Percentiles rank a stretch among this genome's conserved stretches.
Evolutionary conservation across 2,797 vertebrate genomes (phyloP).

Genomic region (Chaenodraco wilsoni): DNA sequence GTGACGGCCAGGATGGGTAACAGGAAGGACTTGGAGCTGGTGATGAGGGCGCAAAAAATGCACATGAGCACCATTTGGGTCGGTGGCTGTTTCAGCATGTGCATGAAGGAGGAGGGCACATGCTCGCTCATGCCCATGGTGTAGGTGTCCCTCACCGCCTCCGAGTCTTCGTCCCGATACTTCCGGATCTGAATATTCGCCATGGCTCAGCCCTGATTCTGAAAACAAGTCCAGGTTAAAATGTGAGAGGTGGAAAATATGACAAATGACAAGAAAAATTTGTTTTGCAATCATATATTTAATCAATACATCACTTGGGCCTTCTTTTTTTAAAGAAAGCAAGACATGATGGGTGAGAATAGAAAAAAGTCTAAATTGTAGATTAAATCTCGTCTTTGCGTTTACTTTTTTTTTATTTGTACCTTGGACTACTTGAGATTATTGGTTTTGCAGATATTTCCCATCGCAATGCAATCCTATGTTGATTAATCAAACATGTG

Average conservation of each 20-base stretch:
- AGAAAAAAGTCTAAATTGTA: too few species aligned
- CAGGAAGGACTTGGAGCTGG: slow-evolving; percentile 84
- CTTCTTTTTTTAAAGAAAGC: too few species aligned
- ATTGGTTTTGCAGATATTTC: too few species aligned
- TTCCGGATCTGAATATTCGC: slow-evolving; percentile 75
- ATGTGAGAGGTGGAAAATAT: background rate
- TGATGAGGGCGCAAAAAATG: slow-evolving; percentile 80
- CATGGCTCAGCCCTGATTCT: slow-evolving; percentile 68
- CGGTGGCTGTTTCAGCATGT: slow-evolving; percentile 80
- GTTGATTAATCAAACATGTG: too few species aligned
- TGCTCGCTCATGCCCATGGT: slow-evolving; percentile 79
- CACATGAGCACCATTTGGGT: slow-evolving; percentile 81
- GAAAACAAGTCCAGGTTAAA: slow-evolving; percentile 14
- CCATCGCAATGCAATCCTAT: too few species aligned
- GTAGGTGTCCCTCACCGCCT: slow-evolving; percentile 80
- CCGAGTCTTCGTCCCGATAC: slow-evolving; percentile 72
- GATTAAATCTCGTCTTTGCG: too few species aligned
- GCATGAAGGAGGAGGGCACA: slow-evolving; percentile 72
- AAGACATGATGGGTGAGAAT: too few species aligned
- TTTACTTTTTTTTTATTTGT: too few species aligned
- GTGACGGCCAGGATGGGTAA: slow-evolving; percentile 82
- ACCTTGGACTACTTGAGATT: too few species aligned
- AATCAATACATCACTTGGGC: too few species aligned
- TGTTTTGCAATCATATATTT: background rate
- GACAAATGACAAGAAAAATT: background rate